Percentiles rank a stretch among this genome's conserved stretches.
Evolutionary conservation across 1,140 invertebrate genomes (phyloP).

Genomic region (Leptinotarsa defecta): DNA sequence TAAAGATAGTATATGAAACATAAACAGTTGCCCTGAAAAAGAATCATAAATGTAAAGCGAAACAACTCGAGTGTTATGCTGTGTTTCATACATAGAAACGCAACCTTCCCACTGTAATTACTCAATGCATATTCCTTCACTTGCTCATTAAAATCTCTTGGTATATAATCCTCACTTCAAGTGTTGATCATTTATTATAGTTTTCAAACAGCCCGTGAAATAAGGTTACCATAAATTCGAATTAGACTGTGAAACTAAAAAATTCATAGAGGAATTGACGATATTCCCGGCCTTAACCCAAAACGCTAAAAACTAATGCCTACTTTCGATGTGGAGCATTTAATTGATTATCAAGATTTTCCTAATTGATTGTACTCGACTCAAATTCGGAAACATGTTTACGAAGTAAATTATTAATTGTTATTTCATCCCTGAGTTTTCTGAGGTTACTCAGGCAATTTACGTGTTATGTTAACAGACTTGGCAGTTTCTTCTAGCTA

Average conservation of each 20-base stretch:
- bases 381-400: too few relatives aligned
- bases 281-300: neutral
- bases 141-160: neutral
- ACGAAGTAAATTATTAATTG: too few relatives aligned
- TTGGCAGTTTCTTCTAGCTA: too few relatives aligned
- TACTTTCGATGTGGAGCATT: neutral
- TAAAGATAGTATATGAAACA: too few relatives aligned
- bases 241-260: neutral
- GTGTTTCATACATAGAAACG: neutral
- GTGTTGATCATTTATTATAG: slow-evolving; percentile 3
- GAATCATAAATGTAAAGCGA: too few relatives aligned
- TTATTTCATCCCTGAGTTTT: too few relatives aligned
- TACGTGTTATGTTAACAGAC: too few relatives aligned
- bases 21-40: too few relatives aligned
- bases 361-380: neutral
- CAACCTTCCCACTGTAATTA: neutral
- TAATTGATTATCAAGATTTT: neutral
- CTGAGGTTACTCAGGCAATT: too few relatives aligned
- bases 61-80: too few relatives aligned
- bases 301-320: neutral
- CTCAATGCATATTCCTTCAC: neutral
- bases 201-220: neutral
- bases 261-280: slow-evolving; percentile 4
- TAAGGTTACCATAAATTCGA: neutral
- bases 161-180: neutral